Evolutionary conservation across 30 jellyfish, hydroid and myxozoan genomes (phyloP), one percentile per base, ranked within the genome.

Genomic region (Aurelia sp.): DNA sequence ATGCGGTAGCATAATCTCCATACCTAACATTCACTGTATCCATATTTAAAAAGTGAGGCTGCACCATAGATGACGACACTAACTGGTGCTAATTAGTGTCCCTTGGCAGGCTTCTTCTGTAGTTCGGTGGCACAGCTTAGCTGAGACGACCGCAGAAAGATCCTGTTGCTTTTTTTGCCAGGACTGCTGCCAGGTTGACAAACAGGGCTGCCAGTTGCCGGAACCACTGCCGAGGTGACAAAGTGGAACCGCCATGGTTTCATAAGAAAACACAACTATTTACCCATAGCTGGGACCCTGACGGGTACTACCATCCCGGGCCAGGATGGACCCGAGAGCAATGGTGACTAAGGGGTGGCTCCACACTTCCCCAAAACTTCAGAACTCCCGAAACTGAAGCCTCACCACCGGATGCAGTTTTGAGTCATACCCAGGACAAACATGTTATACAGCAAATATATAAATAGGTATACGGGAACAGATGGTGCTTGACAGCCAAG

Each of bases 71-170:
- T 75, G 96, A 86, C 86, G 86, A 58, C 96, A 76, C 81, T 62
- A 70, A 40, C 23, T 66, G 91, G 96, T 52, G 91, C 79, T 48
- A 50, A 40, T 17, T 65, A 66, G 79, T 76, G 96, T 86, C 91
- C 91, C 91, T 63, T 76, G 90, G 96, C 91, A 86, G 90, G 67
- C 76, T 10, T 21, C 65, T 69, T 63, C 80, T 27, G 81, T 86
- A 21, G 71, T 10, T 67, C 86, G 66, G 96, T 81, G 96, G 86
- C 96, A 76, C 77, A 75, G 91, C 91, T 19, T 19, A 86, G 90
- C 86, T 75, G 90, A 62, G 90, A 86, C 96, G 78, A 71, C 86
- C 77, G 79, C 65, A 66, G 52, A 53, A 58, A 62, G 52, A 78
- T 64, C 71, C 80, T 77, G 86, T 77, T 86, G 90, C 86, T n/a